These are phyloP conservation scores for Hydrophis major DNA, from an alignment of 2,797 vertebrate genomes.

Conservation along the genomic window DNA sequence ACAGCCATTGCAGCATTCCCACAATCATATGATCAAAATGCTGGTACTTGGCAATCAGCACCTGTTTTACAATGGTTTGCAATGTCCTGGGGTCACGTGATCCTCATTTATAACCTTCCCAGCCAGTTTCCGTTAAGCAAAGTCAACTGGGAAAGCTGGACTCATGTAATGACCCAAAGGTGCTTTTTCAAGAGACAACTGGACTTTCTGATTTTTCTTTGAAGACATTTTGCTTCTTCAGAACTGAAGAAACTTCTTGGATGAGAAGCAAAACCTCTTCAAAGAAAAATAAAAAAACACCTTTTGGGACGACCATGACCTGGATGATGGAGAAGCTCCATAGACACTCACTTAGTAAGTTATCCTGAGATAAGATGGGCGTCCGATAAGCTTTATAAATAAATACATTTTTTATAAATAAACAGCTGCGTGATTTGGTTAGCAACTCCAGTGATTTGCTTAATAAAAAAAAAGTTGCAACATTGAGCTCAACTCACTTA, in stretches of 20 bases:
- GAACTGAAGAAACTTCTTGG: too few species aligned
- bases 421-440: not conserved
- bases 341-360: not conserved
- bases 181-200: too few species aligned
- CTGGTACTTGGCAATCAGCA: not conserved
- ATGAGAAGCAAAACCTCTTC: too few species aligned
- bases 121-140: not conserved
- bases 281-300: too few species aligned
- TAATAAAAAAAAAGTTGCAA: not conserved
- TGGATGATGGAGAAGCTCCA: too few species aligned
- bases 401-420: not conserved
- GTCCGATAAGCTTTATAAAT: not conserved
- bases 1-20: not conserved
- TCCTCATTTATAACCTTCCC: not conserved
- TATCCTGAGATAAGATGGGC: not conserved
- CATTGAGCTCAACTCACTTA: not conserved
- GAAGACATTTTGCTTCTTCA: too few species aligned
- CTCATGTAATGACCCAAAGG: not conserved
- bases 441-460: not conserved
- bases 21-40: not conserved
- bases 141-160: not conserved
- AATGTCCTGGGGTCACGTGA: not conserved
- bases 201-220: too few species aligned
- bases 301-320: too few species aligned
- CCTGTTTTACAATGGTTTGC: not conserved